Percentiles rank a stretch among this genome's conserved stretches.
Conservation (phyloP, 2,888 invertebrate genomes). For the Holacanthella duospinosa region DNA sequence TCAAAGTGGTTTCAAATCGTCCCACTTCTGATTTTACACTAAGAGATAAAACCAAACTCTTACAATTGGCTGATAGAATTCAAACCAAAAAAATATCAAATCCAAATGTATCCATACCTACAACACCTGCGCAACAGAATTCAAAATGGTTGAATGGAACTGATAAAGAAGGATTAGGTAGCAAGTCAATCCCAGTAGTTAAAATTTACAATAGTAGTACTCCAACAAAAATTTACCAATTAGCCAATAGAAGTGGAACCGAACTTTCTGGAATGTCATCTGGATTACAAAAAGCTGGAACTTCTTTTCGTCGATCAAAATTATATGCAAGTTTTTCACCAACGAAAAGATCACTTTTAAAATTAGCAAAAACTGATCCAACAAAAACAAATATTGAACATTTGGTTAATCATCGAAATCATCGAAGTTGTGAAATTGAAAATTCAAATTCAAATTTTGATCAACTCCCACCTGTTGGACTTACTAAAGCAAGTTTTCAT, state of each 20-base stretch:
- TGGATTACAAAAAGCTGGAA: background rate
- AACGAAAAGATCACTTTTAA: conserved; percentile 13
- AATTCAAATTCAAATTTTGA: too few species aligned
- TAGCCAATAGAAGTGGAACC: background rate
- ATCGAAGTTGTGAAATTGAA: background rate
- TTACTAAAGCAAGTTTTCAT: conserved; percentile 26
- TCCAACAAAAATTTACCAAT: background rate
- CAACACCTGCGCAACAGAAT: background rate
- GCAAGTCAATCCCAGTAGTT: background rate
- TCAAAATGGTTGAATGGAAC: too few species aligned
- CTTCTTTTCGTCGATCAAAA: conserved; percentile 19
- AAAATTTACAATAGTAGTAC: background rate
- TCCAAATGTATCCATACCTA: background rate
- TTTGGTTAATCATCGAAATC: conserved; percentile 19
- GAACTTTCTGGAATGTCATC: background rate
- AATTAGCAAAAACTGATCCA: conserved; percentile 29
- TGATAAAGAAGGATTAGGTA: too few species aligned
- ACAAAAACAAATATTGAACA: conserved; percentile 35
- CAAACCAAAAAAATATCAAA: conserved; percentile 19
- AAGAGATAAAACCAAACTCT: conserved; percentile 25
- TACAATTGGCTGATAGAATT: conserved; percentile 29
- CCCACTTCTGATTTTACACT: conserved; percentile 15
- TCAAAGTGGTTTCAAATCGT: background rate
- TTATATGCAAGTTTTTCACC: conserved; percentile 32
- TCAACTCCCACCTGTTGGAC: background rate